Evolutionary conservation across 2,888 invertebrate species (phyloP), one percentile per base, ranked within the genome.

Genomic region (Diplazon laetatorius): DNA sequence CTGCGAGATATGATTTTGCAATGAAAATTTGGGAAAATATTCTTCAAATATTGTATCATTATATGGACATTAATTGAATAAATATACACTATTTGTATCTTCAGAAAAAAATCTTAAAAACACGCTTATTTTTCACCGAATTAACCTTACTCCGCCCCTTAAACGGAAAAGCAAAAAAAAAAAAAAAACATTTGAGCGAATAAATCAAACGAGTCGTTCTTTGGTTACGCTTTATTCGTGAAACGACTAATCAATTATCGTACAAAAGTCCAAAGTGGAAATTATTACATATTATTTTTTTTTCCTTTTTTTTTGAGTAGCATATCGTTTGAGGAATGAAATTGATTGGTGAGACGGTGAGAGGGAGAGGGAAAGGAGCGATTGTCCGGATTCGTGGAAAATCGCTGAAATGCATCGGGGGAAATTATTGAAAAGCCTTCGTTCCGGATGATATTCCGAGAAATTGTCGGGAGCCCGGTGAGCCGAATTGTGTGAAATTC

Each of bases 171-270:
- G n/a, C n/a, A 30, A 30, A 6, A 30, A 6, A 30, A 6, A 30
- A 30, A 30, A 6, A 30, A 6, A 30, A 6, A 30, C 4, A 25
- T n/a, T 14, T 20, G 2, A n/a, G 16, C 10, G 14, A 39, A 39
- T 30, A 0, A 59, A 18, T 16, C 10, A 44, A 1, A 10, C 8
- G 44, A 55, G 1, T 42, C 9, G 9, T 8, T 78, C 74, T 74
- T 78, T 81, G 46, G 70, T 75, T 69, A 72, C 59, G 76, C 59
- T 85, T 85, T 84, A 84, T 85, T 85, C 76, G 60, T 55, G 68
- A 37, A 44, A 78, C 69, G 77, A 78, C 83, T 60, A 73, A 46
- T 75, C 75, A 75, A 82, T 77, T 77, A 68, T 75, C 68, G 80
- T 85, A 85, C 77, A 85, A 85, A 84, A 82, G 16, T 50, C 37